Conservation (phyloP, 2,113 vertebrate genomes). For the Castor canadensis region DNA sequence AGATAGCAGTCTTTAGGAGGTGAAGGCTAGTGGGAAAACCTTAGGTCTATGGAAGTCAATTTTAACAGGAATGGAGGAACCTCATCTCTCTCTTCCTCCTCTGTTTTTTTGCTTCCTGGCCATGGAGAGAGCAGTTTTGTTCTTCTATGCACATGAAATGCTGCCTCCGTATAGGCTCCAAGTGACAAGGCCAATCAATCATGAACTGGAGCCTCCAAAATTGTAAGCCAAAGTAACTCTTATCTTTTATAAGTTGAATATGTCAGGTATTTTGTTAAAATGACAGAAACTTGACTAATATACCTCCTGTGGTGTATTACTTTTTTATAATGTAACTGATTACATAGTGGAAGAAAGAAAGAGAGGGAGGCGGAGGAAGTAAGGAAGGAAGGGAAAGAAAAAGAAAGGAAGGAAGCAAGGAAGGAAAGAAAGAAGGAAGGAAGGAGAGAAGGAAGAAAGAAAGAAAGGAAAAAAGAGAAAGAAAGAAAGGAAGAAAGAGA, state of each 20-base stretch:
- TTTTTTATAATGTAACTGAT: neutral
- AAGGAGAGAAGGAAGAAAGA: too few species aligned
- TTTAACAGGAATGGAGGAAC: too few species aligned
- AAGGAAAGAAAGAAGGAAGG: neutral
- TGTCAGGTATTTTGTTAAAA: neutral
- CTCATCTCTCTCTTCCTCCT: neutral
- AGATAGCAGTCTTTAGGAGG: neutral
- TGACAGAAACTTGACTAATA: neutral
- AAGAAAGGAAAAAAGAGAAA: neutral
- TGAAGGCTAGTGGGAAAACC: too few species aligned
- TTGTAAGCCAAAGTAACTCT: neutral
- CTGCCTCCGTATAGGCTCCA: too few species aligned
- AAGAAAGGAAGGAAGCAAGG: too few species aligned
- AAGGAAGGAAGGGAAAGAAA: too few species aligned
- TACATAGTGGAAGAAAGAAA: neutral
- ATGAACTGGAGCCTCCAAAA: neutral
- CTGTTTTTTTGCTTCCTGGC: neutral
- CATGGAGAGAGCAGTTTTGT: neutral
- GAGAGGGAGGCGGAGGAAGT: neutral
- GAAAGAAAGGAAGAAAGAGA: too few species aligned
- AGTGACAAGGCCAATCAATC: neutral
- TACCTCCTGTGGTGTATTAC: neutral
- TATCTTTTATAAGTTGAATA: neutral
- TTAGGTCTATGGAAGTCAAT: neutral
- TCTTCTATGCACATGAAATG: neutral